Percentiles rank a stretch among this genome's conserved stretches.
These are phyloP conservation scores for Piprites chloris DNA, from an alignment of 2,113 vertebrate genomes.

Conservation along the genomic window DNA sequence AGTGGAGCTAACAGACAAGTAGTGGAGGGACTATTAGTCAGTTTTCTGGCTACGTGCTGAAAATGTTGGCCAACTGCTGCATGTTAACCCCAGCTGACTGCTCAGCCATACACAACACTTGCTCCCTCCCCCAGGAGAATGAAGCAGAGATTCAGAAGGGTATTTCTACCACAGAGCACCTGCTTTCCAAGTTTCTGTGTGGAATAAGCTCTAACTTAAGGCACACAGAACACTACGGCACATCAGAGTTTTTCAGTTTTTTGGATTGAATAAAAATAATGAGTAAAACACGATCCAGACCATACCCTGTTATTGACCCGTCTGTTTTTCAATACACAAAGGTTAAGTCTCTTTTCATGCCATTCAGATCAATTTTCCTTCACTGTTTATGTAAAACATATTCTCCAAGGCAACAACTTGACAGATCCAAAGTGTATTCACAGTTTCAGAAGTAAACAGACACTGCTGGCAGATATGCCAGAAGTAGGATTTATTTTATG, in stretches of 20 bases:
- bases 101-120: not conserved
- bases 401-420: not conserved
- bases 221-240: not conserved
- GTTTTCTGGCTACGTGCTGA: not conserved
- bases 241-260: not conserved
- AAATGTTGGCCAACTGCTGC: not conserved
- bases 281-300: not conserved
- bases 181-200: not conserved
- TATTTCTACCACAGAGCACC: not conserved
- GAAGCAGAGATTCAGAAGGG: not conserved
- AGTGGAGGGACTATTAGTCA: not conserved
- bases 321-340: not conserved
- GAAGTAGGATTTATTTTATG: not conserved
- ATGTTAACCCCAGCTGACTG: not conserved
- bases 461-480: not conserved
- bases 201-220: not conserved
- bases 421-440: not conserved
- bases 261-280: not conserved
- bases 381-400: not conserved
- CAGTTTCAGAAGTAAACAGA: conserved; percentile 17
- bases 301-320: not conserved
- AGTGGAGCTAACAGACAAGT: not conserved
- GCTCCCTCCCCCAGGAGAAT: fast-evolving
- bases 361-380: not conserved
- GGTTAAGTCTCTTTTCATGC: not conserved